Percentiles rank a stretch among this genome's conserved stretches.
Conservation (phyloP, 1,140 invertebrate genomes). For the Lanistes nyassanus region DNA sequence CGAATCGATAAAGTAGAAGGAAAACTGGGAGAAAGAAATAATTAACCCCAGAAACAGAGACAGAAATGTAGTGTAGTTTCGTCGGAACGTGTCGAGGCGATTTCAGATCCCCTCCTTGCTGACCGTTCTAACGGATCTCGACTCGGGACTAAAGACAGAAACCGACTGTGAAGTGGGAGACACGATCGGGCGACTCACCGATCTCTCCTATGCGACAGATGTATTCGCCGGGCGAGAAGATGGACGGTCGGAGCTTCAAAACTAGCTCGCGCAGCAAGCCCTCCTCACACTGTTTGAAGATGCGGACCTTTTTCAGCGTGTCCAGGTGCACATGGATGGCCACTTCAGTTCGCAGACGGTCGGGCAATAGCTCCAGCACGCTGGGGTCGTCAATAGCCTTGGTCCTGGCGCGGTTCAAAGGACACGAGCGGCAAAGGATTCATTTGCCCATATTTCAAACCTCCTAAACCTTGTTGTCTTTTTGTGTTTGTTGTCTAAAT, state of each 20-base stretch:
- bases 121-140: no score
- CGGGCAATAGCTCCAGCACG: constrained; percentile 69
- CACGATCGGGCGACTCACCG: constrained; percentile 72
- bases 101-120: no score
- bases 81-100: no score
- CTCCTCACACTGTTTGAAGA: constrained; percentile 61
- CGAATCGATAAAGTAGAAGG: no score
- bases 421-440: neutral
- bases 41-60: no score
- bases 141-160: no score
- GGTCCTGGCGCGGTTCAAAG: constrained; percentile 36
- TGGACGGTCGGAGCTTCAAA: constrained; percentile 53
- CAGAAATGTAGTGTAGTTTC: no score
- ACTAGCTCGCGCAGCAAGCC: constrained; percentile 57
- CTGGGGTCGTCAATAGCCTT: constrained; percentile 79
- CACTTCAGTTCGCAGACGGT: constrained; percentile 56
- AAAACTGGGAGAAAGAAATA: no score
- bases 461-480: no score
- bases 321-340: constrained; percentile 60
- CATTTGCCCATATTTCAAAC: no score
- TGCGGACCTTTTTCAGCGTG: constrained; percentile 58
- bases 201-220: constrained; percentile 74
- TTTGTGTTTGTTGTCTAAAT: no score
- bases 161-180: no score
- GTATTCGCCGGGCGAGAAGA: constrained; percentile 60